Evolutionary conservation across 2,113 vertebrate genomes (phyloP).

Genomic region (Nestor notabilis): DNA sequence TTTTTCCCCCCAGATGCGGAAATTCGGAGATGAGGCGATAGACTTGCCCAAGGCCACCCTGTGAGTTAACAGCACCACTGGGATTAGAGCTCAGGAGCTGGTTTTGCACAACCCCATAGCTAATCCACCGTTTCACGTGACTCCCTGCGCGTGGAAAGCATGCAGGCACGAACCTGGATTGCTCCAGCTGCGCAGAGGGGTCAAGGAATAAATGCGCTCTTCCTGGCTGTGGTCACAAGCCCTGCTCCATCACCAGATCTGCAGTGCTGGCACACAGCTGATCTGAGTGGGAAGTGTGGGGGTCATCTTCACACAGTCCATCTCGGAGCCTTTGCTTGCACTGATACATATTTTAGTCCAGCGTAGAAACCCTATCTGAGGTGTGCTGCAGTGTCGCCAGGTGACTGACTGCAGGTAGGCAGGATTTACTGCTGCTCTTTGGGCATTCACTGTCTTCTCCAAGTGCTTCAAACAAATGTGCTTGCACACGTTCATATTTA

Average conservation of each 20-base stretch:
- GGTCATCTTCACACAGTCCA: neutral
- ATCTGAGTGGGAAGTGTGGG: neutral
- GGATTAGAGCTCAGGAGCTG: neutral
- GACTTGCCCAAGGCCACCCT: fast-evolving
- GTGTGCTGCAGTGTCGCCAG: neutral
- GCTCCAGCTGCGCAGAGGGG: neutral
- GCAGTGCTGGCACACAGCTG: neutral
- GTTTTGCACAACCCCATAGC: neutral
- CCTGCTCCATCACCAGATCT: neutral
- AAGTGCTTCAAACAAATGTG: neutral
- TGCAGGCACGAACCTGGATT: neutral
- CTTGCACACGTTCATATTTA: neutral
- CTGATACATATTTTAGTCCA: neutral
- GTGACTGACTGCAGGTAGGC: neutral
- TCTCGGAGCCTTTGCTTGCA: neutral
- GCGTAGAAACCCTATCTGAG: neutral
- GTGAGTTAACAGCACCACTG: neutral
- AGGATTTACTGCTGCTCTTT: neutral
- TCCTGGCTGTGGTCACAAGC: neutral
- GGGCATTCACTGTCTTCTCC: neutral
- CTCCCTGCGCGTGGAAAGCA: neutral
- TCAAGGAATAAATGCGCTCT: neutral
- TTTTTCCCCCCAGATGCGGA: neutral
- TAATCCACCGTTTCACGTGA: neutral
- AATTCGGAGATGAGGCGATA: neutral